Conservation (phyloP, 2,888 invertebrate genomes). For the Taenaris catops region DNA sequence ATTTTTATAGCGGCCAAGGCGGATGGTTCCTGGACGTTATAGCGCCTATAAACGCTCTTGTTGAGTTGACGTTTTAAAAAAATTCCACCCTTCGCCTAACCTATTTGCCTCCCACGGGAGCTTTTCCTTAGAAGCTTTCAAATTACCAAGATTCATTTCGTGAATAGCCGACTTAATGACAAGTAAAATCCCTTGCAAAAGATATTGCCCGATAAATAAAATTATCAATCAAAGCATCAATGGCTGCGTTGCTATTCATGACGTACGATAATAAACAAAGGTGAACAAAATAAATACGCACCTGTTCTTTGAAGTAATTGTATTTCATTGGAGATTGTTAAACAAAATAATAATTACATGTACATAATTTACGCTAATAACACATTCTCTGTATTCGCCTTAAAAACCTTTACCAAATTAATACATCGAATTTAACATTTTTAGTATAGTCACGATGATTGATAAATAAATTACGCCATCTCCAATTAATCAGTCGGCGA, state of each 20-base stretch:
- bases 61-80: slow-evolving; percentile 65
- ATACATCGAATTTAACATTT: too few species aligned
- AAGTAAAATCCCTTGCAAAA: slow-evolving; percentile 42
- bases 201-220: slow-evolving; percentile 47
- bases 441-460: too few species aligned
- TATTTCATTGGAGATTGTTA: too few species aligned
- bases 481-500: too few species aligned
- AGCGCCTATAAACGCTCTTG: slow-evolving; percentile 60
- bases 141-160: slow-evolving; percentile 60
- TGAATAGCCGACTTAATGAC: slow-evolving; percentile 60
- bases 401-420: too few species aligned
- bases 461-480: too few species aligned
- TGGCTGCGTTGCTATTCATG: slow-evolving; percentile 24
- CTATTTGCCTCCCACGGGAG: slow-evolving; percentile 34
- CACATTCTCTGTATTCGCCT: too few species aligned
- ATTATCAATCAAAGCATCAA: slow-evolving; percentile 42
- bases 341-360: too few species aligned
- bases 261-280: slow-evolving; percentile 15
- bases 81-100: slow-evolving; percentile 40
- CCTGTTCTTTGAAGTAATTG: too few species aligned
- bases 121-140: slow-evolving; percentile 50
- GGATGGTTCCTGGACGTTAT: slow-evolving; percentile 65
- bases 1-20: slow-evolving; percentile 61
- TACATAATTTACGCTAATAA: too few species aligned
- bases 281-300: too few species aligned